Evolutionary conservation across 2,797 vertebrate species (phyloP).

Genomic region (Poliocrania exsul): DNA sequence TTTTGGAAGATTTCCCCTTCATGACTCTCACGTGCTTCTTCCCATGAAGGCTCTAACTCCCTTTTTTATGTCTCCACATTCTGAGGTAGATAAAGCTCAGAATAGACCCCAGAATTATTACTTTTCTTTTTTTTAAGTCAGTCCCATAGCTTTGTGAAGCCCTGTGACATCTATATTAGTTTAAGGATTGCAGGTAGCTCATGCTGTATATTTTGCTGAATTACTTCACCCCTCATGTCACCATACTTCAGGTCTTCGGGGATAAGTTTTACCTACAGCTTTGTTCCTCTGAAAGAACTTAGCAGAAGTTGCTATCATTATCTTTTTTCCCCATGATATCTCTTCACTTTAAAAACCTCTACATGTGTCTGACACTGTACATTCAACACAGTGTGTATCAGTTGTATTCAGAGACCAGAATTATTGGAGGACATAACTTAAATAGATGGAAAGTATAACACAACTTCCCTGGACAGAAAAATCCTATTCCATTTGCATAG

Average conservation of each 20-base stretch:
- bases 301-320: background rate
- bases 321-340: rapidly evolving
- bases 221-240: background rate
- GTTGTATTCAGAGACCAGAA: background rate
- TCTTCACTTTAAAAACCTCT: background rate
- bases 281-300: background rate
- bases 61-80: background rate
- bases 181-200: background rate
- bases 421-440: background rate
- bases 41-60: background rate
- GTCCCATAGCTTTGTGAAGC: background rate
- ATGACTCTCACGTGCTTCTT: background rate
- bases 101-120: background rate
- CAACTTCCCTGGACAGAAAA: background rate
- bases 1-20: background rate
- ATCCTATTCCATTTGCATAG: background rate
- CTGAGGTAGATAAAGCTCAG: background rate
- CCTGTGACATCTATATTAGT: background rate
- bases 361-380: background rate
- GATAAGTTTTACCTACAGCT: background rate
- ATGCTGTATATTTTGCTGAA: background rate
- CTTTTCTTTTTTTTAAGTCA: no score
- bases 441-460: background rate
- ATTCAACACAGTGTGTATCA: background rate
- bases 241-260: background rate